phyloP scores from a whole-genome alignment of 53 echinoderm and acorn worm genomes.

The Holothuria leucospilota region DNA sequence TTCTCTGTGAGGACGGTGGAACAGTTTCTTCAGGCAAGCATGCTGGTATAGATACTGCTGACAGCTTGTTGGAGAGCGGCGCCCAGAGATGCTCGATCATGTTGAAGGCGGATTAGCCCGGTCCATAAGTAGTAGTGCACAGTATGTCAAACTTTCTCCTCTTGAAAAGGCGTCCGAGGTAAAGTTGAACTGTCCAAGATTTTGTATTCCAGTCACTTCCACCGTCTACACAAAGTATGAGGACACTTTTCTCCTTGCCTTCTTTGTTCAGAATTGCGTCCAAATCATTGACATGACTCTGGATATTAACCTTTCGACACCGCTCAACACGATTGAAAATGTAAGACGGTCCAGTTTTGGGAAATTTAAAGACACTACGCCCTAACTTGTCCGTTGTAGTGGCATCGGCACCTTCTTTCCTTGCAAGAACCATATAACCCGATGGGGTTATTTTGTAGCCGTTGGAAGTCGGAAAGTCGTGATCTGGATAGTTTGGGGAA shows the following conservation, averaged over 20 bases:
- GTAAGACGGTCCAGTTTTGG: slow-evolving; percentile 1
- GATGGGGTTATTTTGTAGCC: neutral
- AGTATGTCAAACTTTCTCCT: slow-evolving; percentile 3
- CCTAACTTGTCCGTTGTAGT: neutral
- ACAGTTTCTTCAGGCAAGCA: neutral
- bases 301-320: neutral
- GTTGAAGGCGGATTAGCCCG: slow-evolving; percentile 5
- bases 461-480: neutral
- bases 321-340: neutral
- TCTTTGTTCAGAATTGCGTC: neutral
- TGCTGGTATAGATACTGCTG: neutral
- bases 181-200: neutral
- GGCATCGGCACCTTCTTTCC: neutral
- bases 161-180: neutral
- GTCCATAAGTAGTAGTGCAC: neutral
- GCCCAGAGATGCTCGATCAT: slow-evolving; percentile 17
- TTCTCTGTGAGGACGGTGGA: neutral
- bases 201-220: slow-evolving; percentile 16
- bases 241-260: neutral
- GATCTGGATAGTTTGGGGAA: neutral
- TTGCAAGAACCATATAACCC: neutral
- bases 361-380: neutral
- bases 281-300: slow-evolving; percentile 27
- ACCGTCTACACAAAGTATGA: slow-evolving; percentile 3
- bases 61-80: neutral